Evolutionary conservation across 2,113 vertebrate genomes (phyloP).

Genomic region (Mormyrus lacerda): DNA sequence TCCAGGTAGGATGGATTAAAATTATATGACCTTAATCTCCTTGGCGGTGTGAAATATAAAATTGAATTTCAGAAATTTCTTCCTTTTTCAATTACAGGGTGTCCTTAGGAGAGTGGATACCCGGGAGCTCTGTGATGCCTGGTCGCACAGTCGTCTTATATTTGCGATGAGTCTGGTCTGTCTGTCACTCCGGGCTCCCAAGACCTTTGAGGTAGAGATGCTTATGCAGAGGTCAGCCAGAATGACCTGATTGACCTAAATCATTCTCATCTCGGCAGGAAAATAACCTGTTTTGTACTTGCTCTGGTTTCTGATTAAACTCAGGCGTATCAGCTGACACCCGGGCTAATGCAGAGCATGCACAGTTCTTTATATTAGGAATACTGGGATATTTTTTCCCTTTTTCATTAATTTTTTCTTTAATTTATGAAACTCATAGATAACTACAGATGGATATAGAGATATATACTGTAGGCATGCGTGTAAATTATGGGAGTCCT

Average conservation of each 20-base stretch:
- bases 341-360: neutral
- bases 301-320: neutral
- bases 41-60: neutral
- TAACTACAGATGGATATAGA: neutral
- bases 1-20: neutral
- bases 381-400: neutral
- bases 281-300: neutral
- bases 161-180: neutral
- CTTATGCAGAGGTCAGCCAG: neutral
- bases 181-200: neutral
- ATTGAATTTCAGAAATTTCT: neutral
- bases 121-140: neutral
- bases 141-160: neutral
- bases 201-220: neutral
- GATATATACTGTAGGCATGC: neutral
- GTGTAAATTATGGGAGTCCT: too few species aligned
- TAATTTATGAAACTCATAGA: neutral
- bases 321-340: neutral
- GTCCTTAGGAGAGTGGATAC: neutral
- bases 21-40: conserved; percentile 3
- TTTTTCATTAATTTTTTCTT: neutral
- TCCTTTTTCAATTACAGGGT: neutral
- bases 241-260: neutral
- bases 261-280: neutral
- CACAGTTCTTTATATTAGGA: neutral